Evolutionary conservation across 2,797 vertebrate genomes (phyloP), one percentile per base, ranked within the genome.

Genomic region (Rhadinocentrus ornatus): DNA sequence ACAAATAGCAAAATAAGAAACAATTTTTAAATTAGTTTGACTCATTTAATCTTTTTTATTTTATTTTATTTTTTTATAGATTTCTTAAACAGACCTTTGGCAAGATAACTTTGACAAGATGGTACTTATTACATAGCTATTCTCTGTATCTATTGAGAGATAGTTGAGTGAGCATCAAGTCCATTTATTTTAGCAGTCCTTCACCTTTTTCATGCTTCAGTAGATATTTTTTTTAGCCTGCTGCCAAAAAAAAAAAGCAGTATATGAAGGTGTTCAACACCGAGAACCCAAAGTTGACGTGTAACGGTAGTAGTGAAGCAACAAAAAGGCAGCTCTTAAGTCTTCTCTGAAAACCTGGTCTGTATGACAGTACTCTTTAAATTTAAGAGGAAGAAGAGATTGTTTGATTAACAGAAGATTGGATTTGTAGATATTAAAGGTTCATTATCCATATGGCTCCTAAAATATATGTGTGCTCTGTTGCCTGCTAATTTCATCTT

Each of bases 401-500:
- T 11, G 41, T 69, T 26, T 73, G 57, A 79, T 68, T 64, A 71
- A 62, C 10, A 32, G 39, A 7, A 37, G 53, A 74, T 55, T 29
- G 39, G 44, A 62, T 77, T 63, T 63, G 50, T 66, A 68, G 52
- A 65, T 77, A 54, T 48, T 27, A 24, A 41, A 60, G 35, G 72
- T 81, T 78, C 77, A 75, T 81, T 64, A 65, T 74, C 46, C 48
- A 22, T 74, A 65, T 53, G 58, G 24, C 34, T 15, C 32, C 55
- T 50, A 53, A 59, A 53, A 59, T 62, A 75, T 68, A 15, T 54
- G 64, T 37, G 82, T 60, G 77, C 77, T 84, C 76, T 27, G 63
- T 72, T 77, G 79, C 74, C 37, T 48, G 18, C 65, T 79, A 85
- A 86, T 89, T 83, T 88, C 52, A 35, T 77, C 62, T 62, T 77